Conservation (phyloP, 2,888 invertebrate species). For the Hyalella azteca region DNA sequence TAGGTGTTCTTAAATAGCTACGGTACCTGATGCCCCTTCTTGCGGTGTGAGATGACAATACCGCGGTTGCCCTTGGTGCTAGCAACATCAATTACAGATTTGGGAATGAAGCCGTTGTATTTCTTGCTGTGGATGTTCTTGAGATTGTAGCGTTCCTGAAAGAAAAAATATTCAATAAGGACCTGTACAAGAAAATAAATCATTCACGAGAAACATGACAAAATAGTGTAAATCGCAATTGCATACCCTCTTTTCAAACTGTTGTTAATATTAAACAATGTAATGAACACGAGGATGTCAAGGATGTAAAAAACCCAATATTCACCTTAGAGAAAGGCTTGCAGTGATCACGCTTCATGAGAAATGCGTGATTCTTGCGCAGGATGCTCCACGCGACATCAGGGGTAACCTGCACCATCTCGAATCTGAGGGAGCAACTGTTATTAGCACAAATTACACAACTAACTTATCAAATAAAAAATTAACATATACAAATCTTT, state of each 20-base stretch:
- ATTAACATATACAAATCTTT: background rate
- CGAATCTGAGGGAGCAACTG: background rate
- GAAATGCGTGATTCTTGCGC: slow-evolving; percentile 34
- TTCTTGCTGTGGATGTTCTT: slow-evolving; percentile 39
- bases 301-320: background rate
- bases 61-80: slow-evolving; percentile 6
- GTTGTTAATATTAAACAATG: background rate
- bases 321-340: slow-evolving; percentile 32
- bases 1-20: background rate
- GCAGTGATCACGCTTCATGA: slow-evolving; percentile 21
- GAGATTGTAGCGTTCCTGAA: slow-evolving; percentile 28
- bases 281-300: background rate
- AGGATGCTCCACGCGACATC: slow-evolving; percentile 34
- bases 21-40: slow-evolving; percentile 21
- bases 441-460: background rate
- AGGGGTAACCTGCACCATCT: slow-evolving; percentile 1
- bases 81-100: slow-evolving; percentile 9
- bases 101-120: slow-evolving; percentile 31
- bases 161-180: background rate
- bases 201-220: background rate
- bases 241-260: background rate
- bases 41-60: slow-evolving; percentile 18
- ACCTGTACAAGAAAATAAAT: background rate
- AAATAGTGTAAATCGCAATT: background rate
- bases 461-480: background rate